These are phyloP conservation scores for Lasioglossum marginatum DNA, from an alignment of 2,888 invertebrate species.

Conservation along the genomic window DNA sequence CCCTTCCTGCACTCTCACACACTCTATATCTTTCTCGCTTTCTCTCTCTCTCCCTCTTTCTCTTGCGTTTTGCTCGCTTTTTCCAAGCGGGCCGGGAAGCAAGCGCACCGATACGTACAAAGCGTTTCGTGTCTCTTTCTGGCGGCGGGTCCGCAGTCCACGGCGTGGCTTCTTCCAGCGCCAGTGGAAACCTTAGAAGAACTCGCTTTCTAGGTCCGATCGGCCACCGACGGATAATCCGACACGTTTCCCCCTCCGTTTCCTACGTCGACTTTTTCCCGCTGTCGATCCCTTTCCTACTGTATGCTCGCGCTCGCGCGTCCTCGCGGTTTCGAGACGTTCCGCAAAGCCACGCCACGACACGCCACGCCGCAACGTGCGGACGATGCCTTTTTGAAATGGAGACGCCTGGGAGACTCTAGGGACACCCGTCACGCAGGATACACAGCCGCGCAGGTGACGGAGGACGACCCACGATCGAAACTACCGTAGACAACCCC, in stretches of 20 bases:
- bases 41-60: not conserved
- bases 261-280: not conserved
- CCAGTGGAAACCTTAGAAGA: conserved; percentile 76
- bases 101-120: not conserved
- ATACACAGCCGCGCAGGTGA: not conserved
- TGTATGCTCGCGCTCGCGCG: not conserved
- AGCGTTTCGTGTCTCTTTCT: conserved; percentile 39
- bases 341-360: not conserved
- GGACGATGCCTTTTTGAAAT: conserved; percentile 38
- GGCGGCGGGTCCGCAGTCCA: conserved; percentile 42
- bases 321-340: conserved; percentile 17
- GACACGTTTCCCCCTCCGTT: conserved; percentile 43
- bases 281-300: conserved; percentile 22
- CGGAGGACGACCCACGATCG: not conserved
- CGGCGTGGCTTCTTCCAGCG: conserved; percentile 74
- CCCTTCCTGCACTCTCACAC: not conserved
- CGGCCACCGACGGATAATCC: conserved; percentile 65
- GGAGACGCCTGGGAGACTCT: conserved; percentile 59
- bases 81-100: not conserved
- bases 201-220: conserved; percentile 61
- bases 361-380: not conserved
- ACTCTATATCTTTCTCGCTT: not conserved
- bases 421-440: not conserved
- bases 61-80: not conserved
- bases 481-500: not conserved